Conservation (phyloP, 2,113 vertebrate species). For the Eublepharis macularius region DNA sequence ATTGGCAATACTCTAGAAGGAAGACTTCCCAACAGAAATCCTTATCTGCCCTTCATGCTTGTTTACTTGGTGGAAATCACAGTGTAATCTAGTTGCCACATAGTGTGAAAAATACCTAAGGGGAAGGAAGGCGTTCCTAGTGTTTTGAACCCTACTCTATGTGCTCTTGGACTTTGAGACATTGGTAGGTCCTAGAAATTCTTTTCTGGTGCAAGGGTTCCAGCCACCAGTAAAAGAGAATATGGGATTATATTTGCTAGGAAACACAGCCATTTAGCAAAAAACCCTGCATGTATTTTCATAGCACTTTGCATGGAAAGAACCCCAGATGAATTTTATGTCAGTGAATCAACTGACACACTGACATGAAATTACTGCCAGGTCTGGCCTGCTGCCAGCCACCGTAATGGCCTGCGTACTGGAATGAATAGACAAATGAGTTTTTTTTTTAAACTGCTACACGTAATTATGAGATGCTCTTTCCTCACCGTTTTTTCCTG, state of each 20-base stretch:
- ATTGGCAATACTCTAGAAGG: no score
- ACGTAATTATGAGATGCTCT: slow-evolving; percentile 39
- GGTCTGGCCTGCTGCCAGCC: slow-evolving; percentile 56
- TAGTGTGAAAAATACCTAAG: not conserved
- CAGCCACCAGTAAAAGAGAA: no score
- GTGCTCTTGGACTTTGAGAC: no score
- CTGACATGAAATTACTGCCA: slow-evolving; percentile 28
- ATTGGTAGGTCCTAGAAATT: not conserved
- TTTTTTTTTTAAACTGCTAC: slow-evolving; percentile 26
- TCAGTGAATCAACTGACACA: slow-evolving; percentile 7
- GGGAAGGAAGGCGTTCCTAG: no score
- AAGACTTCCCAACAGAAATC: no score
- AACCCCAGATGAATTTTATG: no score
- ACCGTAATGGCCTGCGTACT: slow-evolving; percentile 33
- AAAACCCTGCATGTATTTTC: not conserved
- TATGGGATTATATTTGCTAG: not conserved
- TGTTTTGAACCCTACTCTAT: no score
- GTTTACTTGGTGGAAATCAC: not conserved
- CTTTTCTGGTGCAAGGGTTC: not conserved
- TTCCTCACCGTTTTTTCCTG: slow-evolving; percentile 48
- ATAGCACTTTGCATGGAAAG: not conserved
- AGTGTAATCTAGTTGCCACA: not conserved
- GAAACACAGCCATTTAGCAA: not conserved
- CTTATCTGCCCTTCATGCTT: no score
- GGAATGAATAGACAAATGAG: slow-evolving; percentile 60